Percentiles rank a stretch among this genome's conserved stretches.
These are phyloP conservation scores for Bombus huntii DNA, from an alignment of 1,140 invertebrate genomes.

Conservation along the genomic window DNA sequence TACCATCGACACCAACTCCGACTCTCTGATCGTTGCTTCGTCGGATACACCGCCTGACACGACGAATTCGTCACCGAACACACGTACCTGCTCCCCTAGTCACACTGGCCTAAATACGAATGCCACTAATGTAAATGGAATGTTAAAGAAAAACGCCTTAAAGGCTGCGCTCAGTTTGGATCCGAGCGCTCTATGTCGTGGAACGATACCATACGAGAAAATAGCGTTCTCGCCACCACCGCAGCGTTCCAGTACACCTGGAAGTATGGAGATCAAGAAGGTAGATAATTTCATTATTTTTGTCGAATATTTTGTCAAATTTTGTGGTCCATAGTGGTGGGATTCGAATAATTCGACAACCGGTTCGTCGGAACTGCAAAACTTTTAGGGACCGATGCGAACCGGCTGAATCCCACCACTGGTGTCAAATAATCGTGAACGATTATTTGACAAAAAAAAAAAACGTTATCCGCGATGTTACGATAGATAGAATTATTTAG, in stretches of 20 bases:
- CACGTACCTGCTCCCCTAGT: conserved; percentile 76
- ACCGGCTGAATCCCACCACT: no score
- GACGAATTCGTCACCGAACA: conserved; percentile 74
- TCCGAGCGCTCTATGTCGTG: conserved; percentile 79
- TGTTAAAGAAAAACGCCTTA: conserved; percentile 76
- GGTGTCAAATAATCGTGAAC: no score
- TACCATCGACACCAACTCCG: conserved; percentile 75
- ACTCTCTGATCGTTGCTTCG: conserved; percentile 70
- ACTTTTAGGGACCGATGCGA: no score
- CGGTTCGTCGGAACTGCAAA: no score
- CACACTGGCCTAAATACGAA: conserved; percentile 70
- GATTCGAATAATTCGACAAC: no score
- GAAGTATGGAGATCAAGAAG: conserved; percentile 74
- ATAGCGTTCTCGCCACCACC: conserved; percentile 76
- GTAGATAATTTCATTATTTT: conserved; percentile 46
- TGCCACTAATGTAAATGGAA: conserved; percentile 76
- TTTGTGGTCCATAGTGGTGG: no score
- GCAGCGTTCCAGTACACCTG: conserved; percentile 72
- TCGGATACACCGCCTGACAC: conserved; percentile 70
- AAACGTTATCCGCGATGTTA: no score
- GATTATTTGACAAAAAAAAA: no score
- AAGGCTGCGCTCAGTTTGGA: conserved; percentile 83
- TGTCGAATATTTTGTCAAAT: no score
- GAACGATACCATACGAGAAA: conserved; percentile 78
- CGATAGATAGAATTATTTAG: no score